Conservation (phyloP, 2,797 vertebrate genomes). For the Loris lydekkerianus region DNA sequence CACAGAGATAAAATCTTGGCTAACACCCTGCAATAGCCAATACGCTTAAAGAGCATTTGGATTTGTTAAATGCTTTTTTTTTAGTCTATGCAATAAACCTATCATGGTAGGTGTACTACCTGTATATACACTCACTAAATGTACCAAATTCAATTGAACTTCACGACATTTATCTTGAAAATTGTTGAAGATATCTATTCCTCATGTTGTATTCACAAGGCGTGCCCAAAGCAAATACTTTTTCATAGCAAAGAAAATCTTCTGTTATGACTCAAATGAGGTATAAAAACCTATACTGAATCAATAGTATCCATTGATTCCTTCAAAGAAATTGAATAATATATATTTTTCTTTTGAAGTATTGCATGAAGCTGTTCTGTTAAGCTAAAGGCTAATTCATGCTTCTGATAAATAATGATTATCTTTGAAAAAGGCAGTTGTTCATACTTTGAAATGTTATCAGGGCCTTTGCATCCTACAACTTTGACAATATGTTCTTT, state of each 20-base stretch:
- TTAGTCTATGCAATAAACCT: neutral
- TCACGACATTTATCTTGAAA: neutral
- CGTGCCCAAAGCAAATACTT: neutral
- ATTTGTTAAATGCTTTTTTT: neutral
- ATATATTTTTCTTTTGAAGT: neutral
- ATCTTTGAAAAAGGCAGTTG: neutral
- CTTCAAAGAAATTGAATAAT: neutral
- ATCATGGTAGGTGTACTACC: neutral
- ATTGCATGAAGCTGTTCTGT: neutral
- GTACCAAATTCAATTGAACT: neutral
- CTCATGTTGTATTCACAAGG: rapidly evolving
- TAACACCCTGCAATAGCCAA: neutral
- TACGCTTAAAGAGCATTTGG: neutral
- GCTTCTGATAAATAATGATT: neutral
- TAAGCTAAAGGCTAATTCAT: neutral
- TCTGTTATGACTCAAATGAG: neutral
- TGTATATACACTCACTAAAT: neutral
- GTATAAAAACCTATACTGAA: neutral
- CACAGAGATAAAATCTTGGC: neutral
- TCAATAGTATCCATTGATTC: neutral
- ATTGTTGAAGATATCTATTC: neutral
- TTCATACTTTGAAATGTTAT: neutral
- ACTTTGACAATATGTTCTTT: neutral
- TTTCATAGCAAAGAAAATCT: neutral
- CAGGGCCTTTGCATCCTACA: neutral